Base-by-base conservation (phyloP, 2,888 invertebrate genomes). In the Eupithecia subfuscata region DNA sequence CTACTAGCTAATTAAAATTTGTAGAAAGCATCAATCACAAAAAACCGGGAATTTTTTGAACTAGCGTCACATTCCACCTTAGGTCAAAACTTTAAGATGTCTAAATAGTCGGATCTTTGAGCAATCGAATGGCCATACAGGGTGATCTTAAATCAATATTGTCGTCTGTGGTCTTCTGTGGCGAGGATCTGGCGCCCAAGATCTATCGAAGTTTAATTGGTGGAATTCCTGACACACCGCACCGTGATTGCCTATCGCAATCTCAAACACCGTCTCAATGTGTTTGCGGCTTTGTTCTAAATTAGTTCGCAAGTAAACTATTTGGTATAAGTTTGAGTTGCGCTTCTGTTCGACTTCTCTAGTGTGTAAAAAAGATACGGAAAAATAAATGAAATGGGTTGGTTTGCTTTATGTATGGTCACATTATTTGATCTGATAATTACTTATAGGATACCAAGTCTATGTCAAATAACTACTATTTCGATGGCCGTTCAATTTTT, bases 121-220 rank as follows among this genome's bases (percentile, higher is more conserved):
- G 9, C 64, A 34, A 30, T 18, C 3, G 18, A 34, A 64, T 64
- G 34, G 64, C 34, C 18, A 34, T 64, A 64, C 64, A 64, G 34
- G 18, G 6, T 25, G 60, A 60, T 64, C 64, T 18, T 34, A 64
- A 3, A 60, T 34, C 64, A 64, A 64, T 34, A 18, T 70, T 70
- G 64, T 64, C 69, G 45, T 69, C 60, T 25, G 60, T 12, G 65
- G 64, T 64, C 69, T 60, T 69, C 60, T 25, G 60, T 12, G 65
- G 37, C 30, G 52, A 25, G 25, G 37, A 11, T 74, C 11, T 40
- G 68, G 25, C 71, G 25, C 40, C 67, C 78, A 83, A 82, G 83
- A 83, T 81, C 69, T 76, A 56, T 63, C 30, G 52, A 78, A 83
- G 83, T 83, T 83, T 76, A 80, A 83, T 83, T 80, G 77, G 78